These are phyloP conservation scores for Forbesichthys agassizii DNA, from an alignment of 2,113 vertebrate species.

Conservation along the genomic window DNA sequence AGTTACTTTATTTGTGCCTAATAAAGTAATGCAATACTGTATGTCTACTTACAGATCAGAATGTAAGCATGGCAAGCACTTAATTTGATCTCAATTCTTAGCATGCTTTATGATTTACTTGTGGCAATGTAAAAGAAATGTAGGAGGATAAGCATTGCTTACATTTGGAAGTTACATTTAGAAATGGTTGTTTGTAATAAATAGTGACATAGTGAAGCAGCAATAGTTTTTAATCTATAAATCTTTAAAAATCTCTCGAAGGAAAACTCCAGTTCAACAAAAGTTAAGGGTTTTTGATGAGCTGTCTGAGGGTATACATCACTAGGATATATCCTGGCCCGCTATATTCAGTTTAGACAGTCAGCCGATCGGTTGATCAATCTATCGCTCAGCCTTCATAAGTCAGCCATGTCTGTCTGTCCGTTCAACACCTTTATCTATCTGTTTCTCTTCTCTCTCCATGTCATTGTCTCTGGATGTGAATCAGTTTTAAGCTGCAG, in stretches of 20 bases:
- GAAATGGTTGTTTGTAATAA: constrained; percentile 50
- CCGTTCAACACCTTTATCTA: constrained; percentile 41
- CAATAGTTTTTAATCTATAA: constrained; percentile 52
- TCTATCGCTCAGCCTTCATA: constrained; percentile 18
- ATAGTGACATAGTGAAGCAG: constrained; percentile 43
- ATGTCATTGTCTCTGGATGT: constrained; percentile 49
- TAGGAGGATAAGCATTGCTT: constrained; percentile 28
- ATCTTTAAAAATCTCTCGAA: constrained; percentile 51
- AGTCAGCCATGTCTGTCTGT: constrained; percentile 20
- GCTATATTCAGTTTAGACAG: constrained; percentile 4
- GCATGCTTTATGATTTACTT: not conserved
- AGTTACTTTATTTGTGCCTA: too few relatives aligned
- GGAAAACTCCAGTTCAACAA: constrained; percentile 46
- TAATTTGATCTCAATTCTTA: too few relatives aligned
- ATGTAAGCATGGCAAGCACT: too few relatives aligned
- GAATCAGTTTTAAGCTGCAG: constrained; percentile 70
- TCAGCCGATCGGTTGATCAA: not conserved
- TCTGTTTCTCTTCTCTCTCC: constrained; percentile 18
- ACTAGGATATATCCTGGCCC: constrained; percentile 46
- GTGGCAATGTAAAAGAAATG: constrained; percentile 24
- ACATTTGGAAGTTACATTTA: constrained; percentile 50
- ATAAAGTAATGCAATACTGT: too few relatives aligned
- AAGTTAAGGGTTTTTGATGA: constrained; percentile 53
- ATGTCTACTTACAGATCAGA: too few relatives aligned
- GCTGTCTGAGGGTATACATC: constrained; percentile 29